A percentile compares a stretch with the other conserved stretches of the same genome.
These are phyloP conservation scores for Ramazzottius varieornatus DNA, from an alignment of 2,888 invertebrate genomes.

Conservation along the genomic window DNA sequence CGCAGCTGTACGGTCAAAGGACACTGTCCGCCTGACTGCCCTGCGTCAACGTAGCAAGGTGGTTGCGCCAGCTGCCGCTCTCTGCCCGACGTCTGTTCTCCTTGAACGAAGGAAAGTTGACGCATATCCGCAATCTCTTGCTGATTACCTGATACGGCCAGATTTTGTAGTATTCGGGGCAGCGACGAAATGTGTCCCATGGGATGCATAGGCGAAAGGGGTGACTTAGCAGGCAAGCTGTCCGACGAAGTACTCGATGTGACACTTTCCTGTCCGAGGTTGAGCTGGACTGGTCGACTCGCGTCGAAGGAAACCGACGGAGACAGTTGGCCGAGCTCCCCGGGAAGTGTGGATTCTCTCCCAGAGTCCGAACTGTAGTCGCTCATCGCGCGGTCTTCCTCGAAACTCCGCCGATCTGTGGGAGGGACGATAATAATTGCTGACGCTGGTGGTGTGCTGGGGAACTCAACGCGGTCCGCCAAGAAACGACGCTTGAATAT, in stretches of 20 bases:
- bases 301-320: neutral
- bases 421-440: too few species aligned
- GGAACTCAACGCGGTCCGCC: neutral
- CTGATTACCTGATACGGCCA: constrained; percentile 2
- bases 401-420: neutral
- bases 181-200: neutral
- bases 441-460: too few species aligned
- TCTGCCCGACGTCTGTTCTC: neutral
- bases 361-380: neutral
- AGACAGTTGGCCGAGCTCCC: neutral
- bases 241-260: neutral
- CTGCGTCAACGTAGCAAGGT: neutral
- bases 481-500: neutral
- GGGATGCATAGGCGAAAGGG: neutral
- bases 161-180: neutral
- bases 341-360: neutral
- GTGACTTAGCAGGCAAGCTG: neutral
- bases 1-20: neutral
- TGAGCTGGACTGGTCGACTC: neutral
- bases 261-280: neutral
- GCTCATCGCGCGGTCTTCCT: neutral
- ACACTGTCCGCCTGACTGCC: neutral
- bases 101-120: too few species aligned
- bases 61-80: neutral
- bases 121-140: neutral